Evolutionary conservation across 2,113 vertebrate species (phyloP), one percentile per base, ranked within the genome.

Genomic region (Crotophaga sulcirostris): DNA sequence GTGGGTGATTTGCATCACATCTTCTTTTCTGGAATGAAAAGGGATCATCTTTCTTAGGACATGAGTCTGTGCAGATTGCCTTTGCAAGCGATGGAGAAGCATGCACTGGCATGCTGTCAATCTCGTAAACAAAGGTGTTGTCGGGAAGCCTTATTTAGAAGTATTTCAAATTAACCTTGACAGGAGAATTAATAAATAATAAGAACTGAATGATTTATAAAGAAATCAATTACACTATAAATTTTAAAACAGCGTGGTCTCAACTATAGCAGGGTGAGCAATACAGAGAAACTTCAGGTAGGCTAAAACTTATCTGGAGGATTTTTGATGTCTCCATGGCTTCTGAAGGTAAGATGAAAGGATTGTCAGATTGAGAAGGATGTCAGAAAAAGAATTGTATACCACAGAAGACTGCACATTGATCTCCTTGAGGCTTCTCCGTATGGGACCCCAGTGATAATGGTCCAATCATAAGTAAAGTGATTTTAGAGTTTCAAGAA

Each of bases 151-250:
- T 97, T 97, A 98, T 98, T 98, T 97, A 97, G 94, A 97, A 96
- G 94, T 96, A 97, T 96, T 97, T 98, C 97, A 98, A 98, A 98
- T 98, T 97, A 98, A 97, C 96, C 97, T 97, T 97, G 97, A 97
- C 97, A 94, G 97, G 96, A 96, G 93, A 96, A 98, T 98, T 97
- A 98, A 98, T 98, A 98, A 98, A 97, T 98, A 97, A 98, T 98
- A 97, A 98, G 97, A 91, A 47, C 91, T 95, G 97, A 96, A 97
- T 97, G 96, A 94, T 97, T 97, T 98, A 98, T 96, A 97, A 97
- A 97, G 95, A 97, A 98, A 98, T 98, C 97, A 98, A 98, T 98
- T 97, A 97, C 94, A 93, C 93, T 94, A 97, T 97, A 98, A 96
- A 97, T 98, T 97, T 97, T 94, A 97, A 97, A 97, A 94, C 63